A percentile compares a stretch with the other conserved stretches of the same genome.
These are phyloP conservation scores for Agapostemon virescens DNA, from an alignment of 2,888 invertebrate genomes.

Conservation along the genomic window DNA sequence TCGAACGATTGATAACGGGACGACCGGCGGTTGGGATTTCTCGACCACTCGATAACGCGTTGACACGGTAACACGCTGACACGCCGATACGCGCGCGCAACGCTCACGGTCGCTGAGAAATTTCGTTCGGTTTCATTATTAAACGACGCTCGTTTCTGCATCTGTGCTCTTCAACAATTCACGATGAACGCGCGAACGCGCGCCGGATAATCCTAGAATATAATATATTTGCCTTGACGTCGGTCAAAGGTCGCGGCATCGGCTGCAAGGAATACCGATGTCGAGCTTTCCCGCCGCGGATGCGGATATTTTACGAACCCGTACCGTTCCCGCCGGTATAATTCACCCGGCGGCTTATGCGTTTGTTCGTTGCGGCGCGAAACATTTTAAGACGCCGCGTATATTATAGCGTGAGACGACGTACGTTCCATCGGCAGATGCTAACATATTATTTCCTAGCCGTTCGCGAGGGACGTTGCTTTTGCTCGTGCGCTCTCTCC, in stretches of 20 bases:
- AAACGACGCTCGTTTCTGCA: slow-evolving; percentile 71
- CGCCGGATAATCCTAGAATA: slow-evolving; percentile 79
- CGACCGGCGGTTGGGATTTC: slow-evolving; percentile 66
- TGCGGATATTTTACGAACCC: background rate
- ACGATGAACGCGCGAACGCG: slow-evolving; percentile 62
- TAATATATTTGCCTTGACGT: slow-evolving; percentile 75
- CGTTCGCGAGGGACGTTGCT: background rate
- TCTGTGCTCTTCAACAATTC: slow-evolving; percentile 73
- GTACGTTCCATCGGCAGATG: slow-evolving; percentile 2
- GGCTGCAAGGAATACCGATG: background rate
- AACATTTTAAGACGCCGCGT: slow-evolving; percentile 9
- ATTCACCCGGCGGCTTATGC: background rate
- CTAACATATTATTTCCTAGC: background rate
- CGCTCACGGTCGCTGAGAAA: slow-evolving; percentile 73
- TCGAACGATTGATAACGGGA: slow-evolving; percentile 59
- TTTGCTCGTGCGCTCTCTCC: background rate
- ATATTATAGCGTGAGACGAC: background rate
- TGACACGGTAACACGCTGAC: background rate
- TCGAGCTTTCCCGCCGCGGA: background rate
- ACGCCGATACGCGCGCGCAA: background rate
- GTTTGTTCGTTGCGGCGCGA: background rate
- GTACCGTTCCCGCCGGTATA: background rate
- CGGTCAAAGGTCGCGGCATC: slow-evolving; percentile 71
- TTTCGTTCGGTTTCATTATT: slow-evolving; percentile 79
- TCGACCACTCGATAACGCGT: slow-evolving; percentile 71